Conservation (phyloP, 2,888 invertebrate genomes). For the Allolobophora icterica region DNA sequence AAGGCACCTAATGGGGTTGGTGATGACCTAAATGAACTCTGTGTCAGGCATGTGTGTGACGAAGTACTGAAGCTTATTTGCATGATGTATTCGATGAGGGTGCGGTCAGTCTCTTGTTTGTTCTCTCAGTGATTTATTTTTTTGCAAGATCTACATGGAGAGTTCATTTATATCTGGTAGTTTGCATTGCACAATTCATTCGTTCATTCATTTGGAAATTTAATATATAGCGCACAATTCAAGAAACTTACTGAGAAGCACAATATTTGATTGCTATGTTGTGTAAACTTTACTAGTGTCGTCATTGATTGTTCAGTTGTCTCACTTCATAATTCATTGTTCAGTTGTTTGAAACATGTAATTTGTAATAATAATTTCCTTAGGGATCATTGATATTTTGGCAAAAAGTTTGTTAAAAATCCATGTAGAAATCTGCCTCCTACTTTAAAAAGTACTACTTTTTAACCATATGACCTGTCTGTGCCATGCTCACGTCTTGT, state of each 20-base stretch:
- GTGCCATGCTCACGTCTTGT: no score
- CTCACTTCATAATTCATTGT: not conserved
- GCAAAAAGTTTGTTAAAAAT: no score
- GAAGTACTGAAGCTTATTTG: slow-evolving; percentile 96
- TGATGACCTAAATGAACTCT: slow-evolving; percentile 94
- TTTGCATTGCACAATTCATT: slow-evolving; percentile 11
- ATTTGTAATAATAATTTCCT: not conserved
- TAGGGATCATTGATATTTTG: not conserved
- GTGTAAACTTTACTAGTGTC: no score
- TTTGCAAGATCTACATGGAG: not conserved
- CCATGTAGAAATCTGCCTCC: no score
- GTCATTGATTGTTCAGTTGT: not conserved
- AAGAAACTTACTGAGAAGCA: no score
- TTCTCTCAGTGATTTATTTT: no score
- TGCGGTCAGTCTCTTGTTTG: no score
- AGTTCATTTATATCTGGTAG: not conserved
- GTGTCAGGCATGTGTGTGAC: slow-evolving; percentile 97
- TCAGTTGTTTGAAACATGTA: not conserved
- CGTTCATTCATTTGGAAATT: no score
- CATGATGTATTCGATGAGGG: slow-evolving; percentile 83
- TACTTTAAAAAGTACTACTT: no score
- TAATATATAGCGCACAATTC: no score
- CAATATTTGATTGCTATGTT: not conserved
- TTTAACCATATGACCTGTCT: no score
- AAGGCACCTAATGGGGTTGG: slow-evolving; percentile 96